Base-by-base conservation (phyloP, 1,140 invertebrate species). In the Drosophila azteca region DNA sequence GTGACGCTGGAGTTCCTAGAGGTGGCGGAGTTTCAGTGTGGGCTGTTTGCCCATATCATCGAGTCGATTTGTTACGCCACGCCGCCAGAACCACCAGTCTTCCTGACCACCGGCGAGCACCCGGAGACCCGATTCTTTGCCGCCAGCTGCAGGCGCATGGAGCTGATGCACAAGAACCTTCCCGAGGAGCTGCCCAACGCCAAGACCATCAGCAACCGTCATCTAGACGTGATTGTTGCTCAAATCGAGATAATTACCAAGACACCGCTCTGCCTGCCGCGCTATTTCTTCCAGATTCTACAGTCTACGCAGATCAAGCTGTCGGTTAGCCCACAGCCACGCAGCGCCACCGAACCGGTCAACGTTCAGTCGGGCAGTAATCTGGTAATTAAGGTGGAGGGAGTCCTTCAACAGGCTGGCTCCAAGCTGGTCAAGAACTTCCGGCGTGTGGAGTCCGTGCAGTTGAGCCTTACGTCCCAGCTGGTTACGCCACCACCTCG, bases 231-330 rank as follows among this genome's bases (percentile, higher is more conserved):
- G 0, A 90, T 92, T 26, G 67, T 92, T 9, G 83, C 82, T 3
- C 67, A 91, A 58, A 90, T 92, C 22, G 87, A 92, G 45, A 79
- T 92, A 2, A 91, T 91, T 8, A 91, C 79, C 7, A 91, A 83
- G 54, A 89, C 87, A 7, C 90, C 90, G 3, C 72, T 91, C 2
- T 91, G 87, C 20, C 63, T 92, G 77, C 96, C 97, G 15, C 93
- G 97, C 41, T 97, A 96, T 83, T 97, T 97, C 90, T 98, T 97
- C 92, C 97, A 98, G 93, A 94, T 95, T 6, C 92, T 97, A 8
- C 97, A 98, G 91, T 95, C 94, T 1, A 98, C 97, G 6, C 94
- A 94, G 60, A 94, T 97, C 1, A 94, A 97, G 93, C 91, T 98
- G 49, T 96, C 96, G 1, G 94, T 98, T 7, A 96, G 95, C 31